Conservation (phyloP, 2,113 vertebrate species). For the Tachysurus vachellii region DNA sequence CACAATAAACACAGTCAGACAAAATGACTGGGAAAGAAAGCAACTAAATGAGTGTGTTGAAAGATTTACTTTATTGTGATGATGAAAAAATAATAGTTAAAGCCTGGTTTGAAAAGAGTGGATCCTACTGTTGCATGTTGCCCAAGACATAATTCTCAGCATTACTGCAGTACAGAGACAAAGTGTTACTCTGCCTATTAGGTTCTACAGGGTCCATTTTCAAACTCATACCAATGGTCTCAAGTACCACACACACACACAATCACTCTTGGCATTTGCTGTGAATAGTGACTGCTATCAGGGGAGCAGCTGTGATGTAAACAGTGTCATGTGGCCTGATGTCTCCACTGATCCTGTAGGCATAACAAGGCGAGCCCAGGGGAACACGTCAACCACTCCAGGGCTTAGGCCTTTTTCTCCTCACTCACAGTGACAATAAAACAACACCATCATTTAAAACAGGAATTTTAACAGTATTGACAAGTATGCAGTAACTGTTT, state of each 20-base stretch:
- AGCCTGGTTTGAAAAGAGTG: not conserved
- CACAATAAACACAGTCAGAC: slow-evolving; percentile 14
- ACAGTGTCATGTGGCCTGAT: slow-evolving; percentile 43
- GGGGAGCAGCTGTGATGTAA: slow-evolving; percentile 48
- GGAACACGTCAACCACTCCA: slow-evolving; percentile 1
- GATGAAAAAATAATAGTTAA: not conserved
- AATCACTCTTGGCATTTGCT: slow-evolving; percentile 41
- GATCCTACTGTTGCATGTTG: slow-evolving; percentile 20
- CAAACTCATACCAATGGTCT: not conserved
- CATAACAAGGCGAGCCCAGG: slow-evolving; percentile 20
- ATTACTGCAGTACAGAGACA: not conserved
- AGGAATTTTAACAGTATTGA: not conserved
- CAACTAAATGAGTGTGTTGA: not conserved
- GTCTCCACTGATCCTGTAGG: slow-evolving; percentile 39
- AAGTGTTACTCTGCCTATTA: not conserved
- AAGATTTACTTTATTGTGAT: slow-evolving; percentile 16
- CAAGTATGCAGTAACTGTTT: not conserved
- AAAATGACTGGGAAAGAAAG: slow-evolving; percentile 11
- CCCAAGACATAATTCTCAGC: slow-evolving; percentile 2
- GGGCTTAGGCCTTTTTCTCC: slow-evolving; percentile 10
- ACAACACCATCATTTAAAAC: slow-evolving; percentile 5
- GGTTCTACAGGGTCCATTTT: not conserved
- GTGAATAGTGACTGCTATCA: slow-evolving; percentile 37
- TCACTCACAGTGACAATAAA: not conserved
- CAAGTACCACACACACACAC: slow-evolving; percentile 15